phyloP scores from a whole-genome alignment of 37 sponge, comb jelly and placozoan species.

The Cliona cf. orientalis region DNA sequence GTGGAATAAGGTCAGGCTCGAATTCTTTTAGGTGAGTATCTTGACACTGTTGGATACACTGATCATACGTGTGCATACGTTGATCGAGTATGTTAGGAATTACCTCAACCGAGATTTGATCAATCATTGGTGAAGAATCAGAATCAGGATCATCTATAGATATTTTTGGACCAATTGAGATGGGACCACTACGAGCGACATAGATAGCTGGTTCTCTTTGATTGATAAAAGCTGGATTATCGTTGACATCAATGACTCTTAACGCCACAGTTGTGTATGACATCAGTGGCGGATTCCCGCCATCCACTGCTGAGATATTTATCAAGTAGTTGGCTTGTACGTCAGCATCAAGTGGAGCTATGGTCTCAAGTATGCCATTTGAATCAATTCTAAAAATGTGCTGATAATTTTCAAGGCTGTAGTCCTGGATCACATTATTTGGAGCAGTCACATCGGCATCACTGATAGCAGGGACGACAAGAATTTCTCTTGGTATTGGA shows the following conservation, averaged over 20 bases:
- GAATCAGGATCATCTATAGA: conserved; percentile 60
- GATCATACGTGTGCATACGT: conserved; percentile 4
- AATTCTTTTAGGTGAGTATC: conserved; percentile 15
- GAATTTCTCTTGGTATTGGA: conserved; percentile 16
- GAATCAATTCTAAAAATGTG: conserved; percentile 32
- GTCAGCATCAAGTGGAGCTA: conserved; percentile 43
- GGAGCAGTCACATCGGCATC: conserved; percentile 28
- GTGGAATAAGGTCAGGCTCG: conserved; percentile 36
- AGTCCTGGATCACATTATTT: conserved; percentile 23
- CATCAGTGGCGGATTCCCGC: conserved; percentile 43
- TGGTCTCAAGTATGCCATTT: conserved; percentile 25
- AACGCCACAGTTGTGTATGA: conserved; percentile 51
- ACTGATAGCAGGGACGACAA: conserved; percentile 23
- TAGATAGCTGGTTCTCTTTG: conserved; percentile 60
- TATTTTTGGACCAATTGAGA: conserved; percentile 78
- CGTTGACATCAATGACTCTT: conserved; percentile 51
- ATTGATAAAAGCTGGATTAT: conserved; percentile 49
- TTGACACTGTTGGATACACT: conserved; percentile 63
- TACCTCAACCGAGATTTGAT: conserved; percentile 15
- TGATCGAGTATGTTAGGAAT: conserved; percentile 31
- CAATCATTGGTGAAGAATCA: conserved; percentile 17
- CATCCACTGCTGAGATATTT: conserved; percentile 53
- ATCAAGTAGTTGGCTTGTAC: conserved; percentile 15
- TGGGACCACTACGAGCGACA: not conserved
- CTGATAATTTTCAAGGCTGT: conserved; percentile 28